phyloP scores from a whole-genome alignment of 2,888 invertebrate genomes.

The Phengaris alcon region DNA sequence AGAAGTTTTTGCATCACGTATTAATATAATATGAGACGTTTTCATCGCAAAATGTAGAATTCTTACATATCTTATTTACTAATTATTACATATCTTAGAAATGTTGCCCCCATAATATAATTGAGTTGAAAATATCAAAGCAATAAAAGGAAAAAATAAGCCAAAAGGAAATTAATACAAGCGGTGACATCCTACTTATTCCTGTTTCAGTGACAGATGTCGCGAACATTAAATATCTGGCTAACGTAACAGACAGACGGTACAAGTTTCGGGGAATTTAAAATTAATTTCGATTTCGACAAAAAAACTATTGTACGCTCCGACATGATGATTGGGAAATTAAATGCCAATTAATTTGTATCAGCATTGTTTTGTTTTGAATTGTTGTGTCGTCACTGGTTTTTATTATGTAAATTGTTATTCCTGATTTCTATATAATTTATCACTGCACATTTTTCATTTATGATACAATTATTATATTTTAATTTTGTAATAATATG shows the following conservation, averaged over 20 bases:
- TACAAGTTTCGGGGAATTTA: background rate
- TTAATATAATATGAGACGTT: no score
- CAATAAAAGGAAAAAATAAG: constrained; percentile 31
- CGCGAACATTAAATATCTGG: constrained; percentile 8
- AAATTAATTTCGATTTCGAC: constrained; percentile 16
- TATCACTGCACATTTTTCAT: background rate
- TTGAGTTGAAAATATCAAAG: constrained; percentile 11
- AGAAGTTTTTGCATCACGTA: no score
- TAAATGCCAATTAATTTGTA: constrained; percentile 24
- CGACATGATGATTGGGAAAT: constrained; percentile 10
- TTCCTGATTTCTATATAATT: no score
- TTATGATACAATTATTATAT: background rate
- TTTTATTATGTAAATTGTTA: background rate
- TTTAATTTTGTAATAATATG: background rate
- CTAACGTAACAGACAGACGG: constrained; percentile 16
- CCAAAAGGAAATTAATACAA: constrained; percentile 37
- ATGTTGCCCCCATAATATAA: background rate
- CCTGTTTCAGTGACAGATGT: constrained; percentile 20
- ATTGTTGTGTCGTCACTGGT: background rate
- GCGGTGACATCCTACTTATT: constrained; percentile 36
- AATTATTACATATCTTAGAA: background rate
- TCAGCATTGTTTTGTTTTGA: background rate
- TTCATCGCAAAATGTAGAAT: no score
- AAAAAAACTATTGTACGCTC: constrained; percentile 13
- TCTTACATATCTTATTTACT: background rate